Evolutionary conservation across 2,888 invertebrate genomes (phyloP).

Genomic region (Synergus gifuensis): DNA sequence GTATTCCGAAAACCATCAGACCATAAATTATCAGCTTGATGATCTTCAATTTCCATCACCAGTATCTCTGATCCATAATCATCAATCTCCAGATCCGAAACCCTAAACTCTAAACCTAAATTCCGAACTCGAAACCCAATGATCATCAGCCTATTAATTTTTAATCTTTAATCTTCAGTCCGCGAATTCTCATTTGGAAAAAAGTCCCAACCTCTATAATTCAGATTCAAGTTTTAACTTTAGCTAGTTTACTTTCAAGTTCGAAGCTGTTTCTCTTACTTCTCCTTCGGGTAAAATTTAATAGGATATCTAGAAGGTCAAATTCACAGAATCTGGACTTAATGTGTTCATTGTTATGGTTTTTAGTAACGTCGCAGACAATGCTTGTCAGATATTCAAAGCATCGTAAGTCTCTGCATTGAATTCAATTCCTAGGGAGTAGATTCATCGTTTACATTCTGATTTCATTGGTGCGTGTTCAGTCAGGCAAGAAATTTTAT

Average conservation of each 20-base stretch:
- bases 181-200: too few relatives aligned
- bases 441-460: constrained; percentile 16
- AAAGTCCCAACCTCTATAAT: background rate
- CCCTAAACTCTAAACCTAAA: too few relatives aligned
- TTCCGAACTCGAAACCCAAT: too few relatives aligned
- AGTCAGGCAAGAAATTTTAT: constrained; percentile 31
- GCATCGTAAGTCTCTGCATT: constrained; percentile 36
- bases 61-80: background rate
- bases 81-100: background rate
- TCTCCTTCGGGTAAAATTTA: constrained; percentile 6
- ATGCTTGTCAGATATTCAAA: constrained; percentile 35
- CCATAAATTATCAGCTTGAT: too few relatives aligned
- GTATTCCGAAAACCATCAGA: too few relatives aligned
- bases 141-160: too few relatives aligned
- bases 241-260: background rate
- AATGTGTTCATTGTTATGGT: constrained; percentile 29
- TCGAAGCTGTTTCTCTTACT: constrained; percentile 4
- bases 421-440: constrained; percentile 21
- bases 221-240: background rate
- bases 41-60: too few relatives aligned
- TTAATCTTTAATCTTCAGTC: too few relatives aligned
- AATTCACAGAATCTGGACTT: constrained; percentile 32
- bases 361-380: constrained; percentile 27
- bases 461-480: constrained; percentile 25
- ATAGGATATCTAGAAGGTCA: constrained; percentile 18